A percentile compares a stretch with the other conserved stretches of the same genome.
These are phyloP conservation scores for Hippocampus guttulatus DNA, from an alignment of 2,113 vertebrate genomes.

Conservation along the genomic window DNA sequence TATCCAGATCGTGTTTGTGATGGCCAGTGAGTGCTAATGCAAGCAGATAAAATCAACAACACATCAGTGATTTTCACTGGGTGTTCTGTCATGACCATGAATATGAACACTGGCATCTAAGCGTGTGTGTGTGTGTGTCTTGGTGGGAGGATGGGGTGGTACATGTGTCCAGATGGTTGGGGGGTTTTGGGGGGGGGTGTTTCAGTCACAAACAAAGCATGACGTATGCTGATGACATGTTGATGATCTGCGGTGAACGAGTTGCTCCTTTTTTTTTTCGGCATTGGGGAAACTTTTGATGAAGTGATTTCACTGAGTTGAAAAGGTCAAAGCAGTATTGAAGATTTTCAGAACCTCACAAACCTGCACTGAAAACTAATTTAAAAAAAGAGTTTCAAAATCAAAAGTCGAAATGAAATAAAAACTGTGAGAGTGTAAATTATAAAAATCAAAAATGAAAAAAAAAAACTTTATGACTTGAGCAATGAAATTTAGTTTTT, in stretches of 20 bases:
- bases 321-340: too few species aligned
- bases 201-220: neutral
- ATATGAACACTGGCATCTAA: neutral
- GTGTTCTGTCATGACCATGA: neutral
- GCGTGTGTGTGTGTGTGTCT: neutral
- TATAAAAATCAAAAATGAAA: too few species aligned
- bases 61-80: conserved; percentile 1
- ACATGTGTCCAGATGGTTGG: neutral
- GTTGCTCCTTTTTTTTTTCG: neutral
- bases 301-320: too few species aligned
- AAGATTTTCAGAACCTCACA: too few species aligned
- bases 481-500: neutral
- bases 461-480: too few species aligned
- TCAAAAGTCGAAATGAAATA: too few species aligned
- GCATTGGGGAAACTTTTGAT: neutral
- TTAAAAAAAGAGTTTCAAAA: too few species aligned
- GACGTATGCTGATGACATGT: neutral
- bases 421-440: too few species aligned
- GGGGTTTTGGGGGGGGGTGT: neutral
- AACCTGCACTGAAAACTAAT: too few species aligned
- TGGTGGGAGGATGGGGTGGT: neutral
- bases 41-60: conserved; percentile 1
- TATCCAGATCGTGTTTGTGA: too few species aligned
- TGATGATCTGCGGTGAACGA: neutral
- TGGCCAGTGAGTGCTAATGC: neutral